Evolutionary conservation across 2,888 invertebrate species (phyloP), one percentile per base, ranked within the genome.

Genomic region (Andrena chrysosceles): DNA sequence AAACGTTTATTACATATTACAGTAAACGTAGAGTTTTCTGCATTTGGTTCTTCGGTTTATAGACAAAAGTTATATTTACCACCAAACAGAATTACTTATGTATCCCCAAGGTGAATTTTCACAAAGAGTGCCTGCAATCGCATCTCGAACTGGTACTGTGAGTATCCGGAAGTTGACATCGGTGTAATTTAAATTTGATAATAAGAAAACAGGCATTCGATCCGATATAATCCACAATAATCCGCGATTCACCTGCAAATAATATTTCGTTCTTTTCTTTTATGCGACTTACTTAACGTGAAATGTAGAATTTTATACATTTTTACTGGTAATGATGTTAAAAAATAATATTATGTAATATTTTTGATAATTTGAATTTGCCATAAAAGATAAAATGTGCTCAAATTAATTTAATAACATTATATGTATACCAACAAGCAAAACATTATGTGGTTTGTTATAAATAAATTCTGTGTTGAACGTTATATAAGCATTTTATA

Each of bases 171-270:
- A 97, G 92, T 98, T 98, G 10, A 97, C 95, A 86, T 97, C 97
- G 62, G 95, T 96, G 90, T 96, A 97, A 91, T 97, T 96, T 49
- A 98, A 93, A 59, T 95, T 95, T 8, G 94, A 91, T 93, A 96
- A 96, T 48, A 97, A 94, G 90, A 97, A 97, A 13, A 96, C 96
- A 0, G 97, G 96, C 97, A 98, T 97, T 56, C 96, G 95, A 92
- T 98, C 97, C 0, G 97, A 97, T 2, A 98, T 95, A 0, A 97
- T 96, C 98, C 98, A 98, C 42, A 95, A 77, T 2, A 97, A 95
- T 85, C 97, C 96, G 83, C 95, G 95, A 76, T 95, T 95, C 64
- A 95, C 95, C 92, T 97, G 96, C 0, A 82, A 49, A 71, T 6
- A 71, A 82, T 42, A 54, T 42, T 42, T 42, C 42, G 13, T 16